phyloP scores from a whole-genome alignment of 1,140 invertebrate species.

The Charaxes varanes region DNA sequence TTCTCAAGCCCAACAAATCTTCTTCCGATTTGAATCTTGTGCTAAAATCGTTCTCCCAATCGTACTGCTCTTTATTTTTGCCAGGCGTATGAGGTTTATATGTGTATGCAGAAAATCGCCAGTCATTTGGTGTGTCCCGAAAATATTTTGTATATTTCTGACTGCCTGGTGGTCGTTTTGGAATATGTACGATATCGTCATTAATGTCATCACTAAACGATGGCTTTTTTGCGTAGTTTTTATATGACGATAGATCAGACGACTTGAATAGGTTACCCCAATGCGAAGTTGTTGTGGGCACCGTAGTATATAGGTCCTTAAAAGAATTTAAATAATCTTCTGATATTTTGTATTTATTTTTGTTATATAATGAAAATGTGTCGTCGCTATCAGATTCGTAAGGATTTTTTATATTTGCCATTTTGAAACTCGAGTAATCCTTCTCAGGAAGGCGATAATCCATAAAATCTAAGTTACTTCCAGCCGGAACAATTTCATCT shows the following conservation, averaged over 20 bases:
- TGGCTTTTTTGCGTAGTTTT: constrained; percentile 36
- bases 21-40: constrained; percentile 58
- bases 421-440: constrained; percentile 37
- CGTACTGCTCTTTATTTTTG: constrained; percentile 26
- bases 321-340: constrained; percentile 42
- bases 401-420: constrained; percentile 27
- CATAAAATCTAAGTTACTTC: constrained; percentile 45
- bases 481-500: constrained; percentile 49
- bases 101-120: constrained; percentile 21
- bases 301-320: constrained; percentile 37
- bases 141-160: constrained; percentile 30
- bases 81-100: constrained; percentile 34
- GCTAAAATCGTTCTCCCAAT: constrained; percentile 44
- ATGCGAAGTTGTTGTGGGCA: constrained; percentile 35
- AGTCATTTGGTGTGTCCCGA: constrained; percentile 32
- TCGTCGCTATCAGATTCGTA: constrained; percentile 29
- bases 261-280: constrained; percentile 54
- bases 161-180: constrained; percentile 38
- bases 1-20: constrained; percentile 58
- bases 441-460: constrained; percentile 41
- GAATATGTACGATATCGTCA: constrained; percentile 50
- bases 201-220: constrained; percentile 28
- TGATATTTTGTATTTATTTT: constrained; percentile 31
- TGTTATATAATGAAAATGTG: constrained; percentile 22
- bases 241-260: constrained; percentile 32